Evolutionary conservation across 2,888 invertebrate genomes (phyloP).

Genomic region (Steinernema scapterisci): DNA sequence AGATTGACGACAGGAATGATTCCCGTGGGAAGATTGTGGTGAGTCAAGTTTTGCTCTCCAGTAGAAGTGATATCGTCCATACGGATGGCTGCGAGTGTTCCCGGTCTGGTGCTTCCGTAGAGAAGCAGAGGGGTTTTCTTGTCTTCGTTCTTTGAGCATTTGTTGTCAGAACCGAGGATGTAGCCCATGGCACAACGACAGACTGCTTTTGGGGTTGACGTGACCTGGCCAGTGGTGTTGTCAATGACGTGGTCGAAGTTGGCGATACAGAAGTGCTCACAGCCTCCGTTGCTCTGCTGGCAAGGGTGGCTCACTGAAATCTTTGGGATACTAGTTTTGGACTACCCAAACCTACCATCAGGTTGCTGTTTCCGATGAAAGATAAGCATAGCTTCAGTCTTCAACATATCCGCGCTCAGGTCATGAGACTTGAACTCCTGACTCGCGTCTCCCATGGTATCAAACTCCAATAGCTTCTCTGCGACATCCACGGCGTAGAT

Average conservation of each 20-base stretch:
- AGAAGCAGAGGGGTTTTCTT: slow-evolving; percentile 70
- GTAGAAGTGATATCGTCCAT: slow-evolving; percentile 54
- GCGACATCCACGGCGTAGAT: slow-evolving; percentile 34
- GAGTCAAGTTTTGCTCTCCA: not conserved
- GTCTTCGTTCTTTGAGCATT: slow-evolving; percentile 32
- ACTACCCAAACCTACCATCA: slow-evolving; percentile 29
- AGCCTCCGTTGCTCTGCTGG: slow-evolving; percentile 34
- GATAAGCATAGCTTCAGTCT: slow-evolving; percentile 28
- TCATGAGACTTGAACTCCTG: slow-evolving; percentile 11
- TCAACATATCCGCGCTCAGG: not conserved
- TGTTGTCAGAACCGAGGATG: not conserved
- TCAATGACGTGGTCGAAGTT: not conserved
- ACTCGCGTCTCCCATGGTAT: not conserved
- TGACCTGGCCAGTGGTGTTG: not conserved
- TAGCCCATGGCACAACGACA: slow-evolving; percentile 37
- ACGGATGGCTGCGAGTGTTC: slow-evolving; percentile 77
- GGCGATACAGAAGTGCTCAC: slow-evolving; percentile 43
- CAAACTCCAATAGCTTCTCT: not conserved
- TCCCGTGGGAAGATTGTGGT: slow-evolving; percentile 70
- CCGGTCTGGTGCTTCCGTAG: slow-evolving; percentile 75
- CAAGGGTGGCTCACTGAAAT: slow-evolving; percentile 34
- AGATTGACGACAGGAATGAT: slow-evolving; percentile 78
- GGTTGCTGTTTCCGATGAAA: slow-evolving; percentile 38
- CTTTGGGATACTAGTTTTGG: not conserved
- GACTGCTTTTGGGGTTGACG: not conserved